Conservation (phyloP, 2,888 invertebrate genomes). For the Ferdinandea cuprea region DNA sequence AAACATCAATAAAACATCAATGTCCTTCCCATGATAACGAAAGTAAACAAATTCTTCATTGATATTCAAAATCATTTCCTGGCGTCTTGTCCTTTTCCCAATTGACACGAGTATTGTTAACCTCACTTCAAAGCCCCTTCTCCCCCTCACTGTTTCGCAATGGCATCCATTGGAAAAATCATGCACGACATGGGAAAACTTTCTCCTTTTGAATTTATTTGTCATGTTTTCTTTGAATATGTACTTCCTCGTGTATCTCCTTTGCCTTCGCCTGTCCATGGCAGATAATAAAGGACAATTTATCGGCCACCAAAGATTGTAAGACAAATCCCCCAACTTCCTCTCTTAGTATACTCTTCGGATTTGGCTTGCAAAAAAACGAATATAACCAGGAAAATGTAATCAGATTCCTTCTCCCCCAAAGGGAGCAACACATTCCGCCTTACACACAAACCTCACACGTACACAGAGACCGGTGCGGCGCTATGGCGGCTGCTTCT, state of each 20-base stretch:
- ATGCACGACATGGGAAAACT: slow-evolving; percentile 51
- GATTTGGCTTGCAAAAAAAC: slow-evolving; percentile 8
- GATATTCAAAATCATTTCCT: slow-evolving; percentile 70
- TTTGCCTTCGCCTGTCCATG: slow-evolving; percentile 21
- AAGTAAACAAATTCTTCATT: slow-evolving; percentile 62
- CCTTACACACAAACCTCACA: neutral
- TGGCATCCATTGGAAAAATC: slow-evolving; percentile 49
- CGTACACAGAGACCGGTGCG: neutral
- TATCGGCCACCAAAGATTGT: slow-evolving; percentile 41
- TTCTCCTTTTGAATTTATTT: slow-evolving; percentile 67
- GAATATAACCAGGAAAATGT: slow-evolving; percentile 16
- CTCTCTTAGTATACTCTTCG: neutral
- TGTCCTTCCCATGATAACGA: slow-evolving; percentile 29
- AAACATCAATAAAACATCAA: neutral
- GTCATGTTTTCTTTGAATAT: slow-evolving; percentile 38
- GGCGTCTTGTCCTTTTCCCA: slow-evolving; percentile 16
- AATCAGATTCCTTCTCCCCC: slow-evolving; percentile 27
- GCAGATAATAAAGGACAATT: slow-evolving; percentile 62
- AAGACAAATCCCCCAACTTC: slow-evolving; percentile 6
- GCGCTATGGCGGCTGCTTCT: slow-evolving; percentile 23
- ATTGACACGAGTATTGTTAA: slow-evolving; percentile 41
- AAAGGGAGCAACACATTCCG: slow-evolving; percentile 35
- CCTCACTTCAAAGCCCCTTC: neutral
- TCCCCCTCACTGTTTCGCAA: no score
- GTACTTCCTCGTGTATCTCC: neutral